A percentile compares a stretch with the other conserved stretches of the same genome.
phyloP scores from a whole-genome alignment of 2,797 vertebrate genomes.

The Gymnodraco acuticeps region DNA sequence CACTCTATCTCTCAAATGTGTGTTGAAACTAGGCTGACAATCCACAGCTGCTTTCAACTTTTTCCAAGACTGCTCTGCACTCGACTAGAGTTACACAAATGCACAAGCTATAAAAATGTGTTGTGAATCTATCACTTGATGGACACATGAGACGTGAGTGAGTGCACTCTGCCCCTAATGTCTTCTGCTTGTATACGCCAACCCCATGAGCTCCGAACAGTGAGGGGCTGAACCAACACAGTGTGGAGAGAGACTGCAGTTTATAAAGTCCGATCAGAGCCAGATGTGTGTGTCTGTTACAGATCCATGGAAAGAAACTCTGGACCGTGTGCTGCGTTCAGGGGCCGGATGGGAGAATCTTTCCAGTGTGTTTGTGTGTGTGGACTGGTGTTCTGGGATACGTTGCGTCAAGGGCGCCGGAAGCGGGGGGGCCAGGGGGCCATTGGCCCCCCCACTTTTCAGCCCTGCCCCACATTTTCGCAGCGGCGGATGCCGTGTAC shows the following conservation, averaged over 20 bases:
- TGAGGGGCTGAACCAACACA: constrained; percentile 35
- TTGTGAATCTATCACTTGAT: constrained; percentile 37
- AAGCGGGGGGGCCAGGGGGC: too few species aligned
- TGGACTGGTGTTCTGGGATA: constrained; percentile 43
- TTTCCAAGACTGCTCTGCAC: constrained; percentile 30
- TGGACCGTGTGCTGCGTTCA: constrained; percentile 46
- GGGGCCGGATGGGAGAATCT: constrained; percentile 35
- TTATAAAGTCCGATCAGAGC: constrained; percentile 65
- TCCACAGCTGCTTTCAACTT: constrained; percentile 62
- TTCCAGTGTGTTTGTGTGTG: constrained; percentile 36
- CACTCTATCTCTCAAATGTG: constrained; percentile 22
- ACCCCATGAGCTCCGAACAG: constrained; percentile 17
- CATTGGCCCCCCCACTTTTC: too few species aligned
- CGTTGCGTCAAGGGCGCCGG: too few species aligned
- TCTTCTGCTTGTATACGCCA: constrained; percentile 32
- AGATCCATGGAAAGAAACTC: constrained; percentile 50
- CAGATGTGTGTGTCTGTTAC: constrained; percentile 74
- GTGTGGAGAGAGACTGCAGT: constrained; percentile 23
- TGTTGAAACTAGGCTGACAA: constrained; percentile 26
- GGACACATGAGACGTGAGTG: constrained; percentile 30
- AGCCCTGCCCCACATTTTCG: too few species aligned
- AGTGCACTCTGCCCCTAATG: constrained; percentile 26
- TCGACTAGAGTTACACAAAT: constrained; percentile 49
- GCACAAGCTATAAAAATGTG: constrained; percentile 36
- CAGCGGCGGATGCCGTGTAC: too few species aligned